These are phyloP conservation scores for Isotomurus palustris DNA, from an alignment of 2,888 invertebrate species.

Conservation along the genomic window DNA sequence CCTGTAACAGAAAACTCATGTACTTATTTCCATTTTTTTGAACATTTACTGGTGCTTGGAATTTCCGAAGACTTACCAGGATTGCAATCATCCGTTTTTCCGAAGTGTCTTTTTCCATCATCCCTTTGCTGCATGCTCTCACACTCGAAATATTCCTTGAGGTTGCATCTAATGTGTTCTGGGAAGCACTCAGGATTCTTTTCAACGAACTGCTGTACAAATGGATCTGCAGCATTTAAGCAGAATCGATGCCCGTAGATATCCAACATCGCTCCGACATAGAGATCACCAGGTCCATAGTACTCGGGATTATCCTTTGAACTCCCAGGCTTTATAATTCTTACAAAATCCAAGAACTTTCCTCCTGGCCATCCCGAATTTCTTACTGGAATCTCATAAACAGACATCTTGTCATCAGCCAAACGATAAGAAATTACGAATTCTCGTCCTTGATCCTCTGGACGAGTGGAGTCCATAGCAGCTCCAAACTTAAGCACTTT, in stretches of 20 bases:
- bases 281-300: constrained; percentile 73
- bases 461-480: constrained; percentile 69
- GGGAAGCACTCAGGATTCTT: constrained; percentile 68
- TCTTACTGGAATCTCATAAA: constrained; percentile 65
- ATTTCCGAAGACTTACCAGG: constrained; percentile 19
- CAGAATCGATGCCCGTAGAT: constrained; percentile 71
- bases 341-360: constrained; percentile 64
- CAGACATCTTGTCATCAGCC: constrained; percentile 68
- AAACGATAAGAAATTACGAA: constrained; percentile 73
- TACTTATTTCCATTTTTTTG: neutral
- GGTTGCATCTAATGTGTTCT: constrained; percentile 61
- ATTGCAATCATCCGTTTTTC: constrained; percentile 29
- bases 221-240: constrained; percentile 70
- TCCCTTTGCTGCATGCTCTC: constrained; percentile 49
- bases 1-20: constrained; percentile 4
- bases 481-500: constrained; percentile 70
- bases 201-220: constrained; percentile 60
- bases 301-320: constrained; percentile 67
- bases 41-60: neutral
- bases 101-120: constrained; percentile 16
- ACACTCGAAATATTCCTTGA: constrained; percentile 64
- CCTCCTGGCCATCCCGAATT: constrained; percentile 76
- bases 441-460: constrained; percentile 67
- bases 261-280: constrained; percentile 67
- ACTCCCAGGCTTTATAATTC: constrained; percentile 65